phyloP scores from a whole-genome alignment of 2,888 invertebrate genomes.

The Mythimna vitellina region DNA sequence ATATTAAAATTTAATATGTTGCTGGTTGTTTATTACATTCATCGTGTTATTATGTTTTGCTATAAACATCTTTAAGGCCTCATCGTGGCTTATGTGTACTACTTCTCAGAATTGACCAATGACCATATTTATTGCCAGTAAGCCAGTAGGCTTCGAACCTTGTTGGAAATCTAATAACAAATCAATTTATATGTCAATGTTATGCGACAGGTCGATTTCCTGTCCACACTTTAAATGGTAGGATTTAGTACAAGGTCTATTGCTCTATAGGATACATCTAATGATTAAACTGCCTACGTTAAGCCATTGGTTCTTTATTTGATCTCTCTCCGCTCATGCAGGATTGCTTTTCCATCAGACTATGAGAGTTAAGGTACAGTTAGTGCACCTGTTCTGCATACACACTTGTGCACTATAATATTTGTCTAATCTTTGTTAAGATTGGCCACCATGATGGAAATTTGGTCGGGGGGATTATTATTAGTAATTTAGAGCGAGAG shows the following conservation, averaged over 20 bases:
- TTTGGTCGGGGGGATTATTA: no score
- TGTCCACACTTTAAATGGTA: constrained; percentile 19
- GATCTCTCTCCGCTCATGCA: no score
- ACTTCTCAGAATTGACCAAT: constrained; percentile 7
- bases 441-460: no score
- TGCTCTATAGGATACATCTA: constrained; percentile 7
- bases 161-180: constrained; percentile 23
- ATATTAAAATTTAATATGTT: not conserved
- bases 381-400: no score
- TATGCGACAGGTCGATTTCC: constrained; percentile 37
- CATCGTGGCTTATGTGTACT: not conserved
- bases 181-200: constrained; percentile 45
- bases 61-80: constrained; percentile 12
- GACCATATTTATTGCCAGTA: constrained; percentile 21
- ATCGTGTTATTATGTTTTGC: constrained; percentile 2
- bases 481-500: not conserved
- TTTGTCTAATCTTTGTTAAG: no score
- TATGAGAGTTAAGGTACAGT: no score
- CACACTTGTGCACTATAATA: no score
- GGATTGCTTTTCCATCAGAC: no score
- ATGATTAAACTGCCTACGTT: no score
- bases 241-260: constrained; percentile 10
- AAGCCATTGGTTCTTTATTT: no score
- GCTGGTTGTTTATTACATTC: constrained; percentile 4
- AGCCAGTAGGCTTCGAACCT: constrained; percentile 2